Conservation (phyloP, 2,113 vertebrate species). For the Gymnocephalus cernua region DNA sequence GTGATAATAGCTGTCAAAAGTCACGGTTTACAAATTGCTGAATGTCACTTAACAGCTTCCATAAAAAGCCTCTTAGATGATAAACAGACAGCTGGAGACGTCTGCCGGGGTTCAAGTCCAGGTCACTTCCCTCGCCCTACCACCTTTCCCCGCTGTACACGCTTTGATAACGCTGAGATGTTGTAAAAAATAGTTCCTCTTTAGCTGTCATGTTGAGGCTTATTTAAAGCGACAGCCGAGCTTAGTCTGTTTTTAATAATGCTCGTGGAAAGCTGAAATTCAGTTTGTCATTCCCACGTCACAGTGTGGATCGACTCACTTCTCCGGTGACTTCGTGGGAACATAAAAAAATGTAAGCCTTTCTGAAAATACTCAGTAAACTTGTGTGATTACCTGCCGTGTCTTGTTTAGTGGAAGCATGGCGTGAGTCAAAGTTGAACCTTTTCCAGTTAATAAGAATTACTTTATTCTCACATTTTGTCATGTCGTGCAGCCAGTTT, state of each 20-base stretch:
- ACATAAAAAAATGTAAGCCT: slow-evolving; percentile 35
- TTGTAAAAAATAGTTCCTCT: slow-evolving; percentile 56
- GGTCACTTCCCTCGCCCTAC: slow-evolving; percentile 36
- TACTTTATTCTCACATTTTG: neutral
- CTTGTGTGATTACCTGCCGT: slow-evolving; percentile 21
- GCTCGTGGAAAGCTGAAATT: slow-evolving; percentile 48
- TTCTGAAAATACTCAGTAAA: slow-evolving; percentile 39
- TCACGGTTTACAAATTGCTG: slow-evolving; percentile 32
- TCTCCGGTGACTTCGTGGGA: slow-evolving; percentile 22
- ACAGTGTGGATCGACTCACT: slow-evolving; percentile 30
- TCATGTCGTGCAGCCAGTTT: neutral
- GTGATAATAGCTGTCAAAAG: slow-evolving; percentile 30
- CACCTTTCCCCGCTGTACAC: neutral
- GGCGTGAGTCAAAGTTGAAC: no score
- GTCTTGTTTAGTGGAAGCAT: neutral
- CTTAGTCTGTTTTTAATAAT: slow-evolving; percentile 66
- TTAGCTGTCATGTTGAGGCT: slow-evolving; percentile 46
- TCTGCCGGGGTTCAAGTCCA: slow-evolving; percentile 55
- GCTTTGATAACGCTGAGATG: slow-evolving; percentile 42
- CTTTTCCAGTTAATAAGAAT: neutral
- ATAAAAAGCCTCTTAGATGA: slow-evolving; percentile 50
- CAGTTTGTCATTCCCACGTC: slow-evolving; percentile 51
- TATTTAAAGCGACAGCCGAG: slow-evolving; percentile 57
- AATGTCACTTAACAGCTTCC: slow-evolving; percentile 43
- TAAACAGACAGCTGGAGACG: slow-evolving; percentile 5